A percentile compares a stretch with the other conserved stretches of the same genome.
Evolutionary conservation across 2,113 vertebrate species (phyloP).

Genomic region (Xyrauchen texanus): DNA sequence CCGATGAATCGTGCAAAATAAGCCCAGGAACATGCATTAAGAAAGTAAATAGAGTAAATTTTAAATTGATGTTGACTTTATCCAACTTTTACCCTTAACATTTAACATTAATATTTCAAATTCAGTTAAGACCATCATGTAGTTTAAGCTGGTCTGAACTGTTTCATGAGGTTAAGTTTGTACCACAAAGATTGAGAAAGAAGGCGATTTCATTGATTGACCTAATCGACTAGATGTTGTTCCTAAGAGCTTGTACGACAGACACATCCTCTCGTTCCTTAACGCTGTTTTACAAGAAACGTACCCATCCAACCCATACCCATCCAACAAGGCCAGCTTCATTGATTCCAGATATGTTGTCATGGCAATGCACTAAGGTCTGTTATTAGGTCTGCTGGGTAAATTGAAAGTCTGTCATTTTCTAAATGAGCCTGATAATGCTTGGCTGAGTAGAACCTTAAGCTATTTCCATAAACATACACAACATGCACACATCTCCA

Average conservation of each 20-base stretch:
- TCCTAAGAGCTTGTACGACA: constrained; percentile 1
- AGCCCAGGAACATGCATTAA: no score
- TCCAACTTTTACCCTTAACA: no score
- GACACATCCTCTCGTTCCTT: neutral
- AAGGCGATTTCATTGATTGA: no score
- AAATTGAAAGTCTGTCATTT: constrained; percentile 30
- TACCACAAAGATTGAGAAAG: no score
- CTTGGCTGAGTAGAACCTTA: constrained; percentile 22
- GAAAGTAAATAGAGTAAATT: no score
- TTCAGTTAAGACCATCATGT: no score
- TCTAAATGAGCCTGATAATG: constrained; percentile 26
- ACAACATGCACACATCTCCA: neutral
- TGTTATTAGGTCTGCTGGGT: constrained; percentile 30
- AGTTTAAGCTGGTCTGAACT: no score
- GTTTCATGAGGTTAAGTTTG: no score
- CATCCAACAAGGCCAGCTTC: constrained; percentile 38
- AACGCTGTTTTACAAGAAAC: constrained; percentile 13
- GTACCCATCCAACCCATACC: neutral
- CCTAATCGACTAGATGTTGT: neutral
- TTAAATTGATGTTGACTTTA: no score
- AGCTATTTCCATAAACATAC: constrained; percentile 33
- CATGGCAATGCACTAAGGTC: constrained; percentile 37
- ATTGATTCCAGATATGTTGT: constrained; percentile 33
- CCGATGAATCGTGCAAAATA: no score
- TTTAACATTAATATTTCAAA: no score